These are phyloP conservation scores for Eristalis tenax DNA, from an alignment of 2,888 invertebrate species.

Conservation along the genomic window DNA sequence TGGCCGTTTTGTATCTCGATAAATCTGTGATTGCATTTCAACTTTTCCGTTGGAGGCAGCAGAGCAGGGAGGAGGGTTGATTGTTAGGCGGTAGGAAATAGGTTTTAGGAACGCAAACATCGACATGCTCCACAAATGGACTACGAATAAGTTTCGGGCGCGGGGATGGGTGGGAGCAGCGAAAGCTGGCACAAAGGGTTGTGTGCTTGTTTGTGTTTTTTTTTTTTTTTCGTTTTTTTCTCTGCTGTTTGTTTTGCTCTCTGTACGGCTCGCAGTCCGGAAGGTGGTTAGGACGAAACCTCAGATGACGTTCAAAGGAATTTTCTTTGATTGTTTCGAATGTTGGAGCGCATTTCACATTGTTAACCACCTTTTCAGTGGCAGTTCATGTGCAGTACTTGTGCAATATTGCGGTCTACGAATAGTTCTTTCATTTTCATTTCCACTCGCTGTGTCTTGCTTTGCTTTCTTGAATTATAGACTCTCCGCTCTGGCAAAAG, in stretches of 20 bases:
- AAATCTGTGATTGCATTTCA: slow-evolving; percentile 60
- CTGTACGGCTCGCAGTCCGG: not conserved
- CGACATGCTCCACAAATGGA: slow-evolving; percentile 49
- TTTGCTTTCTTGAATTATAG: slow-evolving; percentile 8
- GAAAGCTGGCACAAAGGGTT: slow-evolving; percentile 64
- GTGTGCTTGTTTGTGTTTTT: not conserved
- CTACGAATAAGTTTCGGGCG: slow-evolving; percentile 28
- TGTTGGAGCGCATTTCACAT: slow-evolving; percentile 39
- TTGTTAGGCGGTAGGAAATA: slow-evolving; percentile 49
- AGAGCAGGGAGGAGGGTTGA: slow-evolving; percentile 4
- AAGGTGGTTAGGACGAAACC: slow-evolving; percentile 55
- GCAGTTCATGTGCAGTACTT: slow-evolving; percentile 61
- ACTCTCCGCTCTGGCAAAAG: slow-evolving; percentile 10
- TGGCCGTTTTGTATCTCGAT: slow-evolving; percentile 40
- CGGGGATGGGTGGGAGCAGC: slow-evolving; percentile 20
- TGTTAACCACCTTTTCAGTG: slow-evolving; percentile 48
- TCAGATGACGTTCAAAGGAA: slow-evolving; percentile 68
- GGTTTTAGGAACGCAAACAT: slow-evolving; percentile 71
- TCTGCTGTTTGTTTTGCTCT: not conserved
- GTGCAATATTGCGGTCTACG: slow-evolving; percentile 63
- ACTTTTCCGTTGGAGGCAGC: slow-evolving; percentile 25
- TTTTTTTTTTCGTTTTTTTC: not conserved
- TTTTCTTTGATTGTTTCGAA: slow-evolving; percentile 67
- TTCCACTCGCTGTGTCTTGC: slow-evolving; percentile 38
- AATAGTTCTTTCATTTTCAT: slow-evolving; percentile 29